phyloP scores from a whole-genome alignment of 2,888 invertebrate species.

The Cerastoderma edule region DNA sequence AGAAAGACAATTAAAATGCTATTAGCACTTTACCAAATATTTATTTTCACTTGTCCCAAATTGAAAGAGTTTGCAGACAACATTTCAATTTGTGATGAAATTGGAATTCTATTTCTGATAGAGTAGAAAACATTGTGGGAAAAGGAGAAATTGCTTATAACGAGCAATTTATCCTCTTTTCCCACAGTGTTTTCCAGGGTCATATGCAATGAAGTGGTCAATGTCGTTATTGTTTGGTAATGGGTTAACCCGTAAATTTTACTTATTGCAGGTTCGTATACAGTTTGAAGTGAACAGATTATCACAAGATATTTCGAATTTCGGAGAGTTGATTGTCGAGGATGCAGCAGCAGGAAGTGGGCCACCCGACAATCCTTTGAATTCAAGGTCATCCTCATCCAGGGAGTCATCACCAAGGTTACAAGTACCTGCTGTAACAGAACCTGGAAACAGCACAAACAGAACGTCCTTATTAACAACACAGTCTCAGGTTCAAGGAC shows the following conservation, averaged over 20 bases:
- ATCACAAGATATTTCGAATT: conserved; percentile 73
- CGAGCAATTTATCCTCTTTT: background rate
- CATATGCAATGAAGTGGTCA: no score
- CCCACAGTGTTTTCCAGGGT: no score
- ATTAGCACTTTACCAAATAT: background rate
- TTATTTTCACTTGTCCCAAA: no score
- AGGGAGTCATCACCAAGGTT: conserved; percentile 39
- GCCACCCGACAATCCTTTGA: conserved; percentile 35
- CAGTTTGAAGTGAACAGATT: conserved; percentile 75
- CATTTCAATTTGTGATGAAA: no score
- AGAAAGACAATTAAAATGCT: no score
- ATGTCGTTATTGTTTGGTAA: no score
- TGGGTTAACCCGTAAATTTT: no score
- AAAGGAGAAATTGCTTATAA: no score
- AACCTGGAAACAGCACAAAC: background rate
- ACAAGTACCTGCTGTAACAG: no score
- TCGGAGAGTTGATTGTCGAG: conserved; percentile 69
- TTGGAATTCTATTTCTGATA: no score
- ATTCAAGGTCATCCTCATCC: conserved; percentile 40
- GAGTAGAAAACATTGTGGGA: no score
- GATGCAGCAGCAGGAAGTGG: conserved; percentile 37
- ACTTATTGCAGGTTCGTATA: conserved; percentile 64
- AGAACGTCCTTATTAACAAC: conserved; percentile 6
- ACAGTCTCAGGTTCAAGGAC: conserved; percentile 5
- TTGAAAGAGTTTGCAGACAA: no score